Percentiles rank a stretch among this genome's conserved stretches.
phyloP scores from a whole-genome alignment of 1,140 invertebrate genomes.

The Leptoteleia sp. region DNA sequence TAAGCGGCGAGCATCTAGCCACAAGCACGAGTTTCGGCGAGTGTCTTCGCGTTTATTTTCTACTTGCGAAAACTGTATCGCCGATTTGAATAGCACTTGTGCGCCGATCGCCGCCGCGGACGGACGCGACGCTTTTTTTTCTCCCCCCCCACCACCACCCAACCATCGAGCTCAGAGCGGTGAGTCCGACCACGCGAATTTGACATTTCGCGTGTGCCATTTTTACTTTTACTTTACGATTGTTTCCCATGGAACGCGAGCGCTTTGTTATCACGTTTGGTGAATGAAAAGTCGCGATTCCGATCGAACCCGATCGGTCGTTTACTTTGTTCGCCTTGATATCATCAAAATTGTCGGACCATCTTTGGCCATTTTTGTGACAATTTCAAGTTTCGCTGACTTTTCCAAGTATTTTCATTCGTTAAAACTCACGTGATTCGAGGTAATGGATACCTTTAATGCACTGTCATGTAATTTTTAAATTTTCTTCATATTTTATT shows the following conservation, averaged over 20 bases:
- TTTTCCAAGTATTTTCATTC: too few relatives aligned
- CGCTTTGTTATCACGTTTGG: not conserved
- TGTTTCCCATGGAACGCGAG: constrained; percentile 10
- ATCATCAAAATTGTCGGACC: too few relatives aligned
- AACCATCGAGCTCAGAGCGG: constrained; percentile 16
- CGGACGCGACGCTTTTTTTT: constrained; percentile 3
- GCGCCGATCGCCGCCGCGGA: constrained; percentile 2
- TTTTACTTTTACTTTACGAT: constrained; percentile 36
- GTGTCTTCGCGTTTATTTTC: constrained; percentile 51
- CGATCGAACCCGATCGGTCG: too few relatives aligned
- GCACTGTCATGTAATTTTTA: too few relatives aligned
- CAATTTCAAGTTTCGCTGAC: too few relatives aligned
- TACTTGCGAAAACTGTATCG: constrained; percentile 46
- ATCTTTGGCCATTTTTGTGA: too few relatives aligned
- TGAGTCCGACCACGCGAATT: constrained; percentile 12
- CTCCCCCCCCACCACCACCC: too few relatives aligned
- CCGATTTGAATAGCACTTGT: constrained; percentile 42
- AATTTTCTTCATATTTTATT: too few relatives aligned
- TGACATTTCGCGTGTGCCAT: constrained; percentile 15
- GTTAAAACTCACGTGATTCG: too few relatives aligned
- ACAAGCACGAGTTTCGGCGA: constrained; percentile 53
- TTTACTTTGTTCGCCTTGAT: too few relatives aligned
- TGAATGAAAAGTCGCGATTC: constrained; percentile 5
- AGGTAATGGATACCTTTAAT: too few relatives aligned
- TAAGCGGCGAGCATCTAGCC: constrained; percentile 68